Base-by-base conservation (phyloP, 2,797 vertebrate genomes). In the Sebastiscus tertius region DNA sequence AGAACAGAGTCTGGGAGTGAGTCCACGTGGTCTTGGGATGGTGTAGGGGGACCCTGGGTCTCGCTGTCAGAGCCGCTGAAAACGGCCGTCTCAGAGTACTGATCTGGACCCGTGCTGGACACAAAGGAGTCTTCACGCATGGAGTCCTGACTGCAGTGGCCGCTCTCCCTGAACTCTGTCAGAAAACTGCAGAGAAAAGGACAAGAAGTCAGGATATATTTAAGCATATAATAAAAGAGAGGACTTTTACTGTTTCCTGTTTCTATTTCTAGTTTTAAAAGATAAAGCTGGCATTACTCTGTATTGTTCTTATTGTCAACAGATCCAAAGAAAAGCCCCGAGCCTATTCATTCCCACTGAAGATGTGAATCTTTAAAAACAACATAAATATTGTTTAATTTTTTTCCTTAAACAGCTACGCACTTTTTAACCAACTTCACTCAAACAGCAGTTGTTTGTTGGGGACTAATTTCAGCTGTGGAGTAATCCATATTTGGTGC, bases 61-160 rank as follows among this genome's bases (percentile, higher is more conserved):
- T 95, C 93, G 18, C 85, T 82, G 75, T 95, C 93, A 0, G 93
- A 94, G 20, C 92, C 76, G 5, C 92, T 94, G 81, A 88, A 93
- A 20, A 87, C 27, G 7, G 84, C 68, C 5, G 77, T 91, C 72
- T 95, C 95, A 0, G 88, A 93, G 77, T 84, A 83, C 58, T 82
- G 93, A 62, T 95, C 92, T 0, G 88, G 69, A 74, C 89, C 88
- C 0, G 88, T 69, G 86, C 92, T 92, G 61, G 92, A 94, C 24
- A 93, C 85, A 4, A 94, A 91, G 2, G 94, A 94, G 81, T 95
- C 94, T 26, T 96, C 94, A 7, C 85, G 93, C 83, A 89, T 94
- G 16, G 95, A 94, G 85, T 96, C 95, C 83, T 96, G 95, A 66
- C 93, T 95, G 86, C 93, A 94, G 75, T 90, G 87, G 42, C 89